These are phyloP conservation scores for Cotesia vestalis DNA, from an alignment of 1,140 invertebrate species.

Conservation along the genomic window DNA sequence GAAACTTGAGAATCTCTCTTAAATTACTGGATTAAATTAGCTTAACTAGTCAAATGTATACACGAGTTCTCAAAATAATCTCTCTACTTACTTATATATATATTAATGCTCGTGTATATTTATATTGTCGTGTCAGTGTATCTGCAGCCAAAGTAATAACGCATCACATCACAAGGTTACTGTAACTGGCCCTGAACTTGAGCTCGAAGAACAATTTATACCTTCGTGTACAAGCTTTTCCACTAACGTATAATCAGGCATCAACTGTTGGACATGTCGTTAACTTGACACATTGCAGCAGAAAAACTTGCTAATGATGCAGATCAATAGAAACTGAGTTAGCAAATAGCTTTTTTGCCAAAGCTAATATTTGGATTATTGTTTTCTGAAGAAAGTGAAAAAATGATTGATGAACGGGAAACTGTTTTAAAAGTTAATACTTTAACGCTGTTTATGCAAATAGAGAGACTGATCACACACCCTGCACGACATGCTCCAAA, in stretches of 20 bases:
- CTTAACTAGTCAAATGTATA: background rate
- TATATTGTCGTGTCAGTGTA: background rate
- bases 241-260: too few species aligned
- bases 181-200: background rate
- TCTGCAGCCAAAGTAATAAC: background rate
- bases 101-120: too few species aligned
- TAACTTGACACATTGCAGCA: too few species aligned
- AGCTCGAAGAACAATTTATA: background rate
- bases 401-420: slow-evolving; percentile 36
- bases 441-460: slow-evolving; percentile 10
- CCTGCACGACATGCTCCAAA: slow-evolving; percentile 40
- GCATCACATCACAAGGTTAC: slow-evolving; percentile 6
- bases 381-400: background rate
- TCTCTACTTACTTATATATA: too few species aligned
- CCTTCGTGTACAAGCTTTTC: background rate
- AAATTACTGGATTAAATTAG: slow-evolving; percentile 10
- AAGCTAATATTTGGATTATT: background rate
- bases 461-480: slow-evolving; percentile 12
- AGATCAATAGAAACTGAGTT: background rate
- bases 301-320: too few species aligned
- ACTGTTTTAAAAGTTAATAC: slow-evolving; percentile 23
- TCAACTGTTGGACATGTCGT: too few species aligned
- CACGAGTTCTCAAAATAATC: slow-evolving; percentile 9
- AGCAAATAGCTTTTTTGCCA: background rate
- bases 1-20: background rate